These are phyloP conservation scores for Parotia lawesii DNA, from an alignment of 2,113 vertebrate genomes.

Conservation along the genomic window DNA sequence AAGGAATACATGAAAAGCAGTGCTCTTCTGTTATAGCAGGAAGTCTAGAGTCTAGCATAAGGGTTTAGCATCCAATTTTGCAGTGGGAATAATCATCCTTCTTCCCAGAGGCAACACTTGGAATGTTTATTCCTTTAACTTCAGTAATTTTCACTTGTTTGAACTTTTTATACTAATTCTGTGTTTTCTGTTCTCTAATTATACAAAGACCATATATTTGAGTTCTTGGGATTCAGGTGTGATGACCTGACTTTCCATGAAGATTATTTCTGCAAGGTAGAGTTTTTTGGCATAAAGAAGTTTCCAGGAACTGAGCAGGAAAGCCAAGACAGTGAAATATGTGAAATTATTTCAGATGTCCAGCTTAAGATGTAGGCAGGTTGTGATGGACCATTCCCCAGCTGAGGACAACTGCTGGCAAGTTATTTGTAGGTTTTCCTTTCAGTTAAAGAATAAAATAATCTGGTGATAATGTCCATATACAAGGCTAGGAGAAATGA, in stretches of 20 bases:
- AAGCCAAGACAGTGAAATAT: background rate
- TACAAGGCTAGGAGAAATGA: background rate
- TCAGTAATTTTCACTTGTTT: background rate
- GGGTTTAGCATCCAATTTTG: fast-evolving
- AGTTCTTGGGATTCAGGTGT: background rate
- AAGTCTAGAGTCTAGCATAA: background rate
- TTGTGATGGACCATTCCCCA: background rate
- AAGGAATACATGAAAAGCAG: background rate
- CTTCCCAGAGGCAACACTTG: background rate
- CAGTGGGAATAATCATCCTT: background rate
- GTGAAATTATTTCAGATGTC: background rate
- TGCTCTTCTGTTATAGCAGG: background rate
- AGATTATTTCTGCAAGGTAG: background rate
- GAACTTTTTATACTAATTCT: background rate
- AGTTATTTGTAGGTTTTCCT: background rate
- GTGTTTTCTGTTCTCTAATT: background rate
- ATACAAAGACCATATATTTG: background rate
- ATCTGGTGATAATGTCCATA: background rate
- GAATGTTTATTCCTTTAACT: background rate
- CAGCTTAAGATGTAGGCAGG: background rate
- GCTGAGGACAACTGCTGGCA: background rate
- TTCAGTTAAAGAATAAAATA: background rate
- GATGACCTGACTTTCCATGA: background rate
- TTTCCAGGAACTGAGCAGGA: background rate
- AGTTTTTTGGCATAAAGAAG: background rate